A percentile compares a stretch with the other conserved stretches of the same genome.
These are phyloP conservation scores for Melinaea menophilus DNA, from an alignment of 2,888 invertebrate genomes.

Conservation along the genomic window DNA sequence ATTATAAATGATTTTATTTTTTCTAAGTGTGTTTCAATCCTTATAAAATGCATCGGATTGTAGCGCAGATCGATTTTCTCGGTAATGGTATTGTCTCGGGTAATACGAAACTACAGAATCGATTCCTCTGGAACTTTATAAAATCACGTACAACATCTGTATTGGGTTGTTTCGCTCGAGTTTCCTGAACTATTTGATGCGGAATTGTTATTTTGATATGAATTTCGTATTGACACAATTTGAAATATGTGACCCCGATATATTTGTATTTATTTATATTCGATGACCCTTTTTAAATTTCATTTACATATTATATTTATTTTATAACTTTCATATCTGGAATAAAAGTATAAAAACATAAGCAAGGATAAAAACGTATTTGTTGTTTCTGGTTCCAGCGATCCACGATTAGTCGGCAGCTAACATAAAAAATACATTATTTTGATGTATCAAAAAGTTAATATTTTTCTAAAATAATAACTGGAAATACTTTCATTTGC, in stretches of 20 bases:
- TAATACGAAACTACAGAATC: constrained; percentile 30
- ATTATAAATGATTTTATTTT: constrained; percentile 5
- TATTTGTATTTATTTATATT: no score
- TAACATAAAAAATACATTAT: no score
- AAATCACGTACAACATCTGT: constrained; percentile 13
- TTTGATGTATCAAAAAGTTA: no score
- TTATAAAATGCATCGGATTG: constrained; percentile 8
- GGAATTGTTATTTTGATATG: neutral
- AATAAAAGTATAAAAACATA: no score
- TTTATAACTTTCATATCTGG: no score
- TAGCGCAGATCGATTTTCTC: constrained; percentile 28
- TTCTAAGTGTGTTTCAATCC: constrained; percentile 13
- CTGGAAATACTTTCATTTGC: no score
- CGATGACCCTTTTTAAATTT: no score
- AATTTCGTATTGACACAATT: neutral
- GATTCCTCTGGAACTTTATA: constrained; percentile 18
- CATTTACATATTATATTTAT: no score
- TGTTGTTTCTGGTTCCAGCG: no score
- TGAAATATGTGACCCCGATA: neutral
- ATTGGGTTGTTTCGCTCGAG: constrained; percentile 4
- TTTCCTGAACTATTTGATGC: constrained; percentile 2
- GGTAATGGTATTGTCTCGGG: constrained; percentile 32
- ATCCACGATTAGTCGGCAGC: no score
- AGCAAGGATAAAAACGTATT: no score
- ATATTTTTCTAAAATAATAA: no score